Evolutionary conservation across 2,113 vertebrate species (phyloP).

Genomic region (Octodon degus): DNA sequence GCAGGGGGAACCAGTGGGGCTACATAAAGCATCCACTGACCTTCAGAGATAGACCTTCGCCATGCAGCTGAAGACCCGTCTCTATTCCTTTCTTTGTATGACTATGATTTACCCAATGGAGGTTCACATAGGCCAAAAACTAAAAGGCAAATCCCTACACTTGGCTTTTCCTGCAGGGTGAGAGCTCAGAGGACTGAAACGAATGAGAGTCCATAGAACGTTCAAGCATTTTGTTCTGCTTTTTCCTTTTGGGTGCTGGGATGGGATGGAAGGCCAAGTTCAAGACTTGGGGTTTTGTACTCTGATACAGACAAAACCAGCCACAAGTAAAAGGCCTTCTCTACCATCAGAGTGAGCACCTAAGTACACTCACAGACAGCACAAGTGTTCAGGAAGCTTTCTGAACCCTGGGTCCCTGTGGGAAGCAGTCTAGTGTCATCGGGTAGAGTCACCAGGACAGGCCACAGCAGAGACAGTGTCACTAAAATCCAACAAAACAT

Average conservation of each 20-base stretch:
- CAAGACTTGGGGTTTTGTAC: neutral
- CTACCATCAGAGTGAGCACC: neutral
- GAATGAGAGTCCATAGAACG: too few relatives aligned
- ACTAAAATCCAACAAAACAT: neutral
- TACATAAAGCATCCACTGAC: neutral
- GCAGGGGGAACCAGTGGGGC: accelerated
- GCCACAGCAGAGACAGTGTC: neutral
- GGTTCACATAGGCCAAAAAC: neutral
- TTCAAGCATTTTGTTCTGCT: neutral
- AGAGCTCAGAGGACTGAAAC: neutral
- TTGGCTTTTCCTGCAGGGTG: neutral
- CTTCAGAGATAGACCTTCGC: neutral
- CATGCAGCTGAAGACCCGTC: neutral
- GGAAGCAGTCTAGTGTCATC: neutral
- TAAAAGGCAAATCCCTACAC: neutral
- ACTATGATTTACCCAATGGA: neutral
- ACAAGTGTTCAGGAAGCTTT: neutral
- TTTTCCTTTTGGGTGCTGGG: neutral
- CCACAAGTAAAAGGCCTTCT: neutral
- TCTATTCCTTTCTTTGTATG: too few relatives aligned
- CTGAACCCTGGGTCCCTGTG: neutral
- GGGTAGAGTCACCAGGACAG: neutral
- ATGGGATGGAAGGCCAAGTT: neutral
- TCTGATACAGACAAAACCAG: neutral
- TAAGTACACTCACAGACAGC: neutral